Conservation (phyloP, 1,140 invertebrate species). For the Drosophila cardini region DNA sequence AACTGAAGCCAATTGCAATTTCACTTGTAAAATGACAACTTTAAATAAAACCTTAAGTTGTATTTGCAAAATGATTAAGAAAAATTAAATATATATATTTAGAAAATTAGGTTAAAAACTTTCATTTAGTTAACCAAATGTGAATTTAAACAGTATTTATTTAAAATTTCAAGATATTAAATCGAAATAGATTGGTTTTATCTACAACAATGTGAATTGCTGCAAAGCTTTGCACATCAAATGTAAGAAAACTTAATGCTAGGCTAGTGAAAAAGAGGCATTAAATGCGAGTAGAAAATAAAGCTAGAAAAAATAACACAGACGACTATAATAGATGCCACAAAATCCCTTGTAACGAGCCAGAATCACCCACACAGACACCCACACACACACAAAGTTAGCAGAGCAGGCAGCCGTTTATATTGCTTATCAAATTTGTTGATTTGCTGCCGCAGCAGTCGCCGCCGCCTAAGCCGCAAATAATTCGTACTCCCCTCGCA, state of each 20-base stretch:
- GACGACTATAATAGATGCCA: slow-evolving; percentile 29
- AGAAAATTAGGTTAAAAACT: not conserved
- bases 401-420: slow-evolving; percentile 51
- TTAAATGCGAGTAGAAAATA: slow-evolving; percentile 15
- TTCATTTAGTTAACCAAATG: not conserved
- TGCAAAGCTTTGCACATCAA: slow-evolving; percentile 15
- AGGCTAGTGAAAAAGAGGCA: slow-evolving; percentile 26
- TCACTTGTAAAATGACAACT: slow-evolving; percentile 64
- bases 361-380: slow-evolving; percentile 14
- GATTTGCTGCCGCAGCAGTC: slow-evolving; percentile 73
- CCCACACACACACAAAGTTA: slow-evolving; percentile 14
- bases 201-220: slow-evolving; percentile 23
- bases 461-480: slow-evolving; percentile 71
- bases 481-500: slow-evolving; percentile 56
- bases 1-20: slow-evolving; percentile 77
- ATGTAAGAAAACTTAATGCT: slow-evolving; percentile 20
- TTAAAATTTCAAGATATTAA: slow-evolving; percentile 16
- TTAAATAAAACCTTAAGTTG: slow-evolving; percentile 48
- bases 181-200: slow-evolving; percentile 28
- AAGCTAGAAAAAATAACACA: slow-evolving; percentile 8
- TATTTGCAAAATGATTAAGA: not conserved
- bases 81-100: not conserved
- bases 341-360: slow-evolving; percentile 76
- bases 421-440: slow-evolving; percentile 83
- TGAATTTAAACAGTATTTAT: slow-evolving; percentile 17